These are phyloP conservation scores for Phrynosoma blainvillii DNA, from an alignment of 2,113 vertebrate species.

Conservation along the genomic window DNA sequence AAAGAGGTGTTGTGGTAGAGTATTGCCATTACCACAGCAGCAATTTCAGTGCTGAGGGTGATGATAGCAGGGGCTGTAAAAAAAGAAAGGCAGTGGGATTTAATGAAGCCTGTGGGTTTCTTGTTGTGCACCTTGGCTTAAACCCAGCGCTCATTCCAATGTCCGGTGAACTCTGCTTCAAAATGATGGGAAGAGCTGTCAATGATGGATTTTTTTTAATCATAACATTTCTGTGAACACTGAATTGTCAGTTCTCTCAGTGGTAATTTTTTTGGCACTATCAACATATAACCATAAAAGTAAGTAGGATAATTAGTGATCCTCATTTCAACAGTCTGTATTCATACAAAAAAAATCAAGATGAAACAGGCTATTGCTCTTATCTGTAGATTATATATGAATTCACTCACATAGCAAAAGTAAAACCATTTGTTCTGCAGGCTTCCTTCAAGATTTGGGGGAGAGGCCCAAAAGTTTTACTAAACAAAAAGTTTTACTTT, in stretches of 20 bases:
- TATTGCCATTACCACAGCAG: too few species aligned
- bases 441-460: background rate
- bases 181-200: background rate
- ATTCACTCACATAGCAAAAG: background rate
- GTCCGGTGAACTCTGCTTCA: background rate
- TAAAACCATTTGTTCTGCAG: background rate
- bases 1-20: too few species aligned
- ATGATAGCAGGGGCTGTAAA: too few species aligned
- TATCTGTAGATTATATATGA: background rate
- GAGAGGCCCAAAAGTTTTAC: too few species aligned
- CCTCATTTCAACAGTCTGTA: background rate
- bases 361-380: background rate
- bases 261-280: background rate
- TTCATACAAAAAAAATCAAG: background rate
- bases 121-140: background rate
- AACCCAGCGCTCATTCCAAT: background rate
- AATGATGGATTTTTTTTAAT: background rate
- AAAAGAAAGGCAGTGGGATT: background rate
- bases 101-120: background rate
- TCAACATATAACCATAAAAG: background rate
- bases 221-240: background rate
- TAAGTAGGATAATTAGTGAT: background rate
- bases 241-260: background rate
- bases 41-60: too few species aligned
- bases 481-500: too few species aligned